Evolutionary conservation across 2,888 invertebrate genomes (phyloP).

Genomic region (Diploptera punctata): DNA sequence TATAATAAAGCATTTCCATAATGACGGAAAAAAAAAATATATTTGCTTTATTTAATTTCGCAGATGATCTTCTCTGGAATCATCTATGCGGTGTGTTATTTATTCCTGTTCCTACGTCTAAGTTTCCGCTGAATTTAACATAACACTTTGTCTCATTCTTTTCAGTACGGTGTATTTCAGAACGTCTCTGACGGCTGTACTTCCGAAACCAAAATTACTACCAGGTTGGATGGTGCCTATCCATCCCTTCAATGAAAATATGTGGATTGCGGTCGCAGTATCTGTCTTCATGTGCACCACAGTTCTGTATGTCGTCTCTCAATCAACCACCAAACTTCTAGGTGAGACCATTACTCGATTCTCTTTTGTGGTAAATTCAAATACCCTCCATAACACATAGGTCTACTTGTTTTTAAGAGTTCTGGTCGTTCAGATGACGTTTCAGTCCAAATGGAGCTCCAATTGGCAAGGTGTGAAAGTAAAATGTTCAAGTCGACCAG

Average conservation of each 20-base stretch:
- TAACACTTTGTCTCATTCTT: not conserved
- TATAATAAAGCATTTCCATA: no score
- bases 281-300: slow-evolving; percentile 21
- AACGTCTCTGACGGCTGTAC: slow-evolving; percentile 70
- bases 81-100: not conserved
- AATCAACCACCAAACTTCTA: slow-evolving; percentile 16
- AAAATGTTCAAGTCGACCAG: no score
- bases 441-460: no score
- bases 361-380: no score
- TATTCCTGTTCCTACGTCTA: not conserved
- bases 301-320: slow-evolving; percentile 24
- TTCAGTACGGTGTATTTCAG: slow-evolving; percentile 65
- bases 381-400: no score
- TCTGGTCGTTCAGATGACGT: no score
- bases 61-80: no score
- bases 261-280: slow-evolving; percentile 38
- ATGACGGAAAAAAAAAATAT: no score
- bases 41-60: no score
- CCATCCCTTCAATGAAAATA: slow-evolving; percentile 34
- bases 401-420: no score
- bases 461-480: no score
- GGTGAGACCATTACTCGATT: slow-evolving; percentile 15
- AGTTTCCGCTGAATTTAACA: not conserved
- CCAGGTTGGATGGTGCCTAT: slow-evolving; percentile 38
- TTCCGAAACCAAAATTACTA: slow-evolving; percentile 66